phyloP scores from a whole-genome alignment of 2,797 vertebrate species.

The Coregonus sp. region DNA sequence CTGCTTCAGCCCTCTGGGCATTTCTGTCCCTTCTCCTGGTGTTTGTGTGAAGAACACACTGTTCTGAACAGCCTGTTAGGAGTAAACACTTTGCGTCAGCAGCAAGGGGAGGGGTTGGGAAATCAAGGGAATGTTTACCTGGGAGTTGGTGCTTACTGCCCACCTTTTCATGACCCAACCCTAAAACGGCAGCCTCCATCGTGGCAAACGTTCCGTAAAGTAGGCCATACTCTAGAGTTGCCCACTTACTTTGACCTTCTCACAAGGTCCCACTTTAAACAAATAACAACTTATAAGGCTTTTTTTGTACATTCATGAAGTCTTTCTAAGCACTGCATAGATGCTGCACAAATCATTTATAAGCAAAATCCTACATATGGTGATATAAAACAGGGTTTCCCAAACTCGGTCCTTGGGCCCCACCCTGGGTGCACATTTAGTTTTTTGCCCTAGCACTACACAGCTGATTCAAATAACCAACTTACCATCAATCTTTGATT shows the following conservation, averaged over 20 bases:
- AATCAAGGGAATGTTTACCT: background rate
- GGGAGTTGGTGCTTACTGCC: background rate
- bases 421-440: no score
- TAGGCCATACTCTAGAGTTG: background rate
- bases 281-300: no score
- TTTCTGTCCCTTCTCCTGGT: conserved; percentile 21
- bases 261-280: background rate
- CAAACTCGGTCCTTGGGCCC: no score
- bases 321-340: no score
- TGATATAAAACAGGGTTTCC: no score
- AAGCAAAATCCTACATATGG: no score
- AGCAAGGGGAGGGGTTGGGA: background rate
- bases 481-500: no score
- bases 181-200: background rate
- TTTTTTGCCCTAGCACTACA: no score
- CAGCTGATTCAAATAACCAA: no score
- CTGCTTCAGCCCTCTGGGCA: conserved; percentile 11
- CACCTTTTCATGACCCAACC: background rate
- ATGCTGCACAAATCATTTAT: no score
- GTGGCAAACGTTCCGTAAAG: background rate
- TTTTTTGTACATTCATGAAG: no score
- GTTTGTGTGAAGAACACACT: conserved; percentile 24
- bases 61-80: conserved; percentile 25
- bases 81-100: conserved; percentile 16
- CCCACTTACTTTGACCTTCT: background rate